A percentile compares a stretch with the other conserved stretches of the same genome.
These are phyloP conservation scores for Drosophila saltans DNA, from an alignment of 1,140 invertebrate species.

Conservation along the genomic window DNA sequence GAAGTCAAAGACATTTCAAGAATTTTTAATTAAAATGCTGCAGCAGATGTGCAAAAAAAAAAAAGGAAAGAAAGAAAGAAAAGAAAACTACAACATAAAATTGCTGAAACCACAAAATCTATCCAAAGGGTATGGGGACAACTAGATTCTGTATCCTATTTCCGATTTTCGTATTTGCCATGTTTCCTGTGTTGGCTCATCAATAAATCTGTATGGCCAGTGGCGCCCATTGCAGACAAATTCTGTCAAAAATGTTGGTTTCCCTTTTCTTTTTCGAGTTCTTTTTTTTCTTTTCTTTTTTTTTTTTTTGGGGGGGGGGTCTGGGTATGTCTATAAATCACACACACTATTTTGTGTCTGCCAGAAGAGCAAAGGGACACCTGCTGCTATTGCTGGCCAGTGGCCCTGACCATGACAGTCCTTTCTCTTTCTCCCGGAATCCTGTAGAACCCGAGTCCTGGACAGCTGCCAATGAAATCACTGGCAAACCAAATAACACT, in stretches of 20 bases:
- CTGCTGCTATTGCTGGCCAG: constrained; percentile 55
- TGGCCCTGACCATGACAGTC: constrained; percentile 35
- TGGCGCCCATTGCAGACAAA: constrained; percentile 64
- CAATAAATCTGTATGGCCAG: constrained; percentile 73
- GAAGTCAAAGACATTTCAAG: constrained; percentile 39
- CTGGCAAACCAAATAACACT: constrained; percentile 77
- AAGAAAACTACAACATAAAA: constrained; percentile 21
- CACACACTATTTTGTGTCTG: constrained; percentile 44
- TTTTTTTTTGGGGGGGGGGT: not conserved
- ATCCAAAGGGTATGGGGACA: constrained; percentile 16
- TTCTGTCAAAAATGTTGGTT: constrained; percentile 42
- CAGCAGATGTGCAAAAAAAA: constrained; percentile 50
- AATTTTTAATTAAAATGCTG: constrained; percentile 74
- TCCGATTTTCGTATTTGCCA: constrained; percentile 52
- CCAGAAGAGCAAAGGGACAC: constrained; percentile 50
- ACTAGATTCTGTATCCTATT: constrained; percentile 33
- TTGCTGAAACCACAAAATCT: constrained; percentile 59
- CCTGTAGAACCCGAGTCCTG: constrained; percentile 19
- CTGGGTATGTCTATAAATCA: constrained; percentile 69
- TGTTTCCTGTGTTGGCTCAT: constrained; percentile 69
- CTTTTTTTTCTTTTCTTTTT: not conserved
- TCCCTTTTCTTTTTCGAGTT: not conserved
- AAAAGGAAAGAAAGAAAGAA: not conserved
- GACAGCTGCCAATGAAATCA: constrained; percentile 76
- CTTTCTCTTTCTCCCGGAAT: constrained; percentile 4